Base-by-base conservation (phyloP, 2,888 invertebrate species). In the Cacoxenus indagator region DNA sequence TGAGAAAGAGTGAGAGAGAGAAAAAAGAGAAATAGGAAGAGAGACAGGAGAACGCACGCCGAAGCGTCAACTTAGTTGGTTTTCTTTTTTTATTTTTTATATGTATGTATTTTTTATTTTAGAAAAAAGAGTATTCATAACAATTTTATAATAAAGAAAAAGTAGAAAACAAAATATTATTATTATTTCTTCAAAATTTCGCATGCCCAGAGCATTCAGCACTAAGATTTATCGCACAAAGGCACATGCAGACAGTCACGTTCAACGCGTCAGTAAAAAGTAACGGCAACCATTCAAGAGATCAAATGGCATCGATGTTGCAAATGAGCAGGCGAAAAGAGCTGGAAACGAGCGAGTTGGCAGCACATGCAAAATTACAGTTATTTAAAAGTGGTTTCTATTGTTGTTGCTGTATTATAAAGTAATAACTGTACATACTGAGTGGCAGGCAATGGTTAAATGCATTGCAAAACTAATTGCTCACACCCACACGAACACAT, bases 71-170 rank as follows among this genome's bases (percentile, higher is more conserved):
- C 17, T 51, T 51, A 51, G 51, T 51, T 51, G 11, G 72, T 74
- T 70, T 76, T 72, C 76, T 72, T 72, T 69, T 72, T 51, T 70
- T 70, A 78, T 80, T 76, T 68, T 70, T 73, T 76, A 76, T 70
- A 75, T 70, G 75, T 73, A 71, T 66, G 57, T 68, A 69, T 70
- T 70, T 73, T 67, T 69, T 55, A 70, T 48, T 68, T 62, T 68
- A 61, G 11, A 45, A n/a, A n/a, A n/a, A n/a, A n/a, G n/a, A n/a
- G n/a, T 61, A 64, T 57, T 65, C 48, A 37, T 37, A 37, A 37
- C 14, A 37, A 37, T 37, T 37, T 11, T 37, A 11, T 37, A 14
- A 37, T 11, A 8, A 14, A 37, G 14, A 37, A 11, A 37, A 37
- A 37, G 37, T 37, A 11, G 37, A 4, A n/a, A n/a, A n/a, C n/a